Evolutionary conservation across 2,797 vertebrate species (phyloP), one percentile per base, ranked within the genome.

Genomic region (Spinus olivaceus): DNA sequence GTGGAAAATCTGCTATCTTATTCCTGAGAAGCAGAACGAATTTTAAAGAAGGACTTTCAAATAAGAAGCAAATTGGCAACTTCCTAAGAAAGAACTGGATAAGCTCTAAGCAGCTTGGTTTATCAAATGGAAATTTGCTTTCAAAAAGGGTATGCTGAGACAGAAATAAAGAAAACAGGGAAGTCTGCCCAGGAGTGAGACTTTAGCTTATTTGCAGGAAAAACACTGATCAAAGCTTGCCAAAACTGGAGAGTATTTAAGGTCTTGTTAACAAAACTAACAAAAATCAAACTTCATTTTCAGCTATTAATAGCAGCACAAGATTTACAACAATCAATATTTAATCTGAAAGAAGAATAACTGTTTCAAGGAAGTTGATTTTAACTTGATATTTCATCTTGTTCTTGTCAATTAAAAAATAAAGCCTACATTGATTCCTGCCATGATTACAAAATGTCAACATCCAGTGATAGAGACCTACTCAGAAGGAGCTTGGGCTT

Each of bases 1-100:
- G 88, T 94, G 93, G 56, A 95, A 95, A 95, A 95, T 92, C 76
- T 91, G 69, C 87, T 94, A 90, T 92, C 91, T 92, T 94, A 88
- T 49, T 96, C 82, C 80, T 90, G 76, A 94, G 86, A 94, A 95
- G 91, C 90, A 95, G 93, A 96, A 94, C 77, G 0, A 49, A 78
- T 95, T 94, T 94, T 88, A 90, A 94, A 95, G 81, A 76, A 91
- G 82, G 63, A 86, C 66, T 90, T 94, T 92, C 76, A 95, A 95
- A 86, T 76, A 94, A 86, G 50, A 94, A 54, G 77, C 70, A 96
- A 92, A 91, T 81, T 96, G 96, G 87, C 93, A 96, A 51, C 88
- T 81, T 90, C 44, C 63, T 92, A 92, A 92, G 85, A 94, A 95
- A 92, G 84, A 87, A 83, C 22, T 35, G 83, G 85, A 90, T 96